Base-by-base conservation (phyloP, 2,797 vertebrate genomes). In the Anniella stebbinsi region DNA sequence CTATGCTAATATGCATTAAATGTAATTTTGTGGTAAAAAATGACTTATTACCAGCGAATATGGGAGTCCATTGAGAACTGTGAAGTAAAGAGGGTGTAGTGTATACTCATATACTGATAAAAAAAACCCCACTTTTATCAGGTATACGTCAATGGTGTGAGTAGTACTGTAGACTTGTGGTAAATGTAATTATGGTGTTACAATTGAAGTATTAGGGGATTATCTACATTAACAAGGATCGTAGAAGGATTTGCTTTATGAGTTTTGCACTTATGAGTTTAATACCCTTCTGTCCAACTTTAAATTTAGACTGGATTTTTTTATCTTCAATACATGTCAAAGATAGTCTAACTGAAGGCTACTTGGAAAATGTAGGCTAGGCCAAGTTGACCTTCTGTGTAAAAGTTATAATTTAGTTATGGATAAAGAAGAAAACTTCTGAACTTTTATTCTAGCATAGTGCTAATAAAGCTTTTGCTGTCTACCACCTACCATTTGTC, bases 1-100 rank as follows among this genome's bases (percentile, higher is more conserved):
- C 81, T 86, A 6, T 41, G 86, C 72, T 92, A 76, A 91, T 89
- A 67, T 82, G 5, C 17, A 12, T 21, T 57, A 15, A 80, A 84
- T 82, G 84, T 85, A 63, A 78, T 85, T 89, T 87, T 92, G 36
- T 82, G 80, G 84, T 81, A 90, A 30, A 88, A n/a, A 25, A 57
- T 18, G 45, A 4, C 17, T 51, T 83, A 60, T 15, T 76, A 70
- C 48, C 13, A 60, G 23, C 63, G 63, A 90, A 84, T 54, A 54
- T 78, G 60, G 6, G 28, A 69, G 0, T 72, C 70, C 86, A 33
- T 77, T 88, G 3, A 86, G 72, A 86, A 70, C 57, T 3, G 5
- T 90, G 2, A 88, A 48, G 63, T 84, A 93, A 89, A 87, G 51
- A 51, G 28, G 2, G 4, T 87, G 4, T 82, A 45, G 30, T 80